A percentile compares a stretch with the other conserved stretches of the same genome.
phyloP scores from a whole-genome alignment of 2,888 invertebrate species.

The Enchytraeus crypticus region DNA sequence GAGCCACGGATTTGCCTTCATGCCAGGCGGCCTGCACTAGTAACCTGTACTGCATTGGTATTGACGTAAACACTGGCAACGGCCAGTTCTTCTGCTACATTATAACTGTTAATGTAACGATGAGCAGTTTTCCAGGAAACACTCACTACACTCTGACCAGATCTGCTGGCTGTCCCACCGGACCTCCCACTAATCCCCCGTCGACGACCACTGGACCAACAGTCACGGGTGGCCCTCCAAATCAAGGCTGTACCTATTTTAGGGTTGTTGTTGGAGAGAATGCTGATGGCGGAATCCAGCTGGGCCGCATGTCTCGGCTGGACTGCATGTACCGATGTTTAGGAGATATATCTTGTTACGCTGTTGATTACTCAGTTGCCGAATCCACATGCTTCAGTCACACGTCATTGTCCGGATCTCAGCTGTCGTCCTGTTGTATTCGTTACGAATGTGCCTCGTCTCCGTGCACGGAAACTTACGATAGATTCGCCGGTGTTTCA shows the following conservation, averaged over 20 bases:
- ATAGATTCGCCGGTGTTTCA: neutral
- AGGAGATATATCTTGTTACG: neutral
- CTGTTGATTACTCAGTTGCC: slow-evolving; percentile 1
- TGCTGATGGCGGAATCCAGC: slow-evolving; percentile 8
- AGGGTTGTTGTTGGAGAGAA: slow-evolving; percentile 4
- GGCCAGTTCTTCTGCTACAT: slow-evolving; percentile 9
- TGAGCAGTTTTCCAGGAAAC: slow-evolving; percentile 2
- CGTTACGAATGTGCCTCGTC: slow-evolving; percentile 1
- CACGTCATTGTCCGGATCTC: neutral
- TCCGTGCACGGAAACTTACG: slow-evolving; percentile 6
- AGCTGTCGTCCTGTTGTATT: slow-evolving; percentile 6
- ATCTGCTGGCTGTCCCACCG: slow-evolving; percentile 1
- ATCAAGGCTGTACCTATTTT: neutral
- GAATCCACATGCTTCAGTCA: slow-evolving; percentile 4
- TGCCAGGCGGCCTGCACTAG: slow-evolving; percentile 7
- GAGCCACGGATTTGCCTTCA: slow-evolving; percentile 1
- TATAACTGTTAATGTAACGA: neutral
- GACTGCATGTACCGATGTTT: neutral
- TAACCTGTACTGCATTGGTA: slow-evolving; percentile 5
- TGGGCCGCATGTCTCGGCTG: slow-evolving; percentile 4
- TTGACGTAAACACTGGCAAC: slow-evolving; percentile 10
- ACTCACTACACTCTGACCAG: slow-evolving; percentile 11
- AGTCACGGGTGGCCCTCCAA: neutral
- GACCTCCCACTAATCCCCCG: no score
- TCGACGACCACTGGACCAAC: neutral